Percentiles rank a stretch among this genome's conserved stretches.
Evolutionary conservation across 2,113 vertebrate genomes (phyloP).

Genomic region (Panthera leo): DNA sequence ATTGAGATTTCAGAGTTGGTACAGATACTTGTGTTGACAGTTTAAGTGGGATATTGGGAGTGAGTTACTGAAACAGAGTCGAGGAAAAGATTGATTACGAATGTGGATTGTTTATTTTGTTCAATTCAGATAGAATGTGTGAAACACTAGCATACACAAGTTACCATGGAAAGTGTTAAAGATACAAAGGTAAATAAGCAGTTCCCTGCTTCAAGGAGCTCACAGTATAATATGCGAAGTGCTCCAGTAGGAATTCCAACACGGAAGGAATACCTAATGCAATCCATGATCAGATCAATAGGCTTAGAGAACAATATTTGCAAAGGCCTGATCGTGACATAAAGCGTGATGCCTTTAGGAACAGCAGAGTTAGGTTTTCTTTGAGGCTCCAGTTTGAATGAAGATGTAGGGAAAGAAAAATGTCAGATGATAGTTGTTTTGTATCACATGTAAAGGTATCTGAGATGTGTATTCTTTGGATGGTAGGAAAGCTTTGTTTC

Average conservation of each 20-base stretch:
- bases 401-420: neutral
- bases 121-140: neutral
- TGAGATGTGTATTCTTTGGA: neutral
- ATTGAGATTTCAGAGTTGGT: neutral
- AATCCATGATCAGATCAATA: neutral
- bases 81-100: neutral
- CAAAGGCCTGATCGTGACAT: neutral
- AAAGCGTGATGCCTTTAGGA: neutral
- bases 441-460: neutral
- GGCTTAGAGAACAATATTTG: neutral
- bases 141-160: neutral
- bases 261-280: neutral
- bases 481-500: neutral
- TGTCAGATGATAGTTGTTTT: neutral
- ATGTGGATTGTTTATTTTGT: neutral
- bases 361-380: neutral
- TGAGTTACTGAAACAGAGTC: neutral
- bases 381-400: neutral
- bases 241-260: neutral
- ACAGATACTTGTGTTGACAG: neutral
- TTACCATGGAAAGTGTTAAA: neutral
- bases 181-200: neutral
- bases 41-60: neutral
- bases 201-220: neutral
- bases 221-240: neutral